These are phyloP conservation scores for Diplodus puntazzo DNA, from an alignment of 2,797 vertebrate species.

Conservation along the genomic window DNA sequence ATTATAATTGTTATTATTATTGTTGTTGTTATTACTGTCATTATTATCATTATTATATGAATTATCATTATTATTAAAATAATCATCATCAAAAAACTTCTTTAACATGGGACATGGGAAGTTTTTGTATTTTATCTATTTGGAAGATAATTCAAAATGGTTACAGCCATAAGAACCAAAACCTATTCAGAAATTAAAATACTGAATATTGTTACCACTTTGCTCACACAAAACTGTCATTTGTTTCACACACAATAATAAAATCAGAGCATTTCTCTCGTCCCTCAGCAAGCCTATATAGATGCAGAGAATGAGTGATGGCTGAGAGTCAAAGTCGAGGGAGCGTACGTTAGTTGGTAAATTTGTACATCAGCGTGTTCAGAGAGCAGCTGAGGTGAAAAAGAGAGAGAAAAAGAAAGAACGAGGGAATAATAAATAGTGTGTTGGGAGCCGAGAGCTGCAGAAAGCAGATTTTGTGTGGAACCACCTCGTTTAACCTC, in stretches of 20 bases:
- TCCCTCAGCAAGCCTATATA: slow-evolving; percentile 55
- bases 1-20: no score
- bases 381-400: slow-evolving; percentile 50
- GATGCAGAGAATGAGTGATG: slow-evolving; percentile 73
- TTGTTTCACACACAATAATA: no score
- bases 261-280: slow-evolving; percentile 62
- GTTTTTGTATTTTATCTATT: no score
- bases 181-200: neutral
- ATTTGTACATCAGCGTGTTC: slow-evolving; percentile 24
- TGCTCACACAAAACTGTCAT: slow-evolving; percentile 53
- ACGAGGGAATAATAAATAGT: slow-evolving; percentile 50
- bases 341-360: neutral
- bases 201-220: neutral
- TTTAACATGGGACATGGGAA: no score
- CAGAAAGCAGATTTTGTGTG: slow-evolving; percentile 45
- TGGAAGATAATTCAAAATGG: neutral
- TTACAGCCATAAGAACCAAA: neutral
- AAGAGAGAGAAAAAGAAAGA: slow-evolving; percentile 24
- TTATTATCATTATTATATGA: no score
- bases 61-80: no score
- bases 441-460: slow-evolving; percentile 40
- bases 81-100: neutral
- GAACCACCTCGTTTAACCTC: slow-evolving; percentile 52
- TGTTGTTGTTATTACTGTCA: no score
- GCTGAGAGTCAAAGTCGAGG: slow-evolving; percentile 33